Evolutionary conservation across 2,888 invertebrate species (phyloP).

Genomic region (Heliconius cydno): DNA sequence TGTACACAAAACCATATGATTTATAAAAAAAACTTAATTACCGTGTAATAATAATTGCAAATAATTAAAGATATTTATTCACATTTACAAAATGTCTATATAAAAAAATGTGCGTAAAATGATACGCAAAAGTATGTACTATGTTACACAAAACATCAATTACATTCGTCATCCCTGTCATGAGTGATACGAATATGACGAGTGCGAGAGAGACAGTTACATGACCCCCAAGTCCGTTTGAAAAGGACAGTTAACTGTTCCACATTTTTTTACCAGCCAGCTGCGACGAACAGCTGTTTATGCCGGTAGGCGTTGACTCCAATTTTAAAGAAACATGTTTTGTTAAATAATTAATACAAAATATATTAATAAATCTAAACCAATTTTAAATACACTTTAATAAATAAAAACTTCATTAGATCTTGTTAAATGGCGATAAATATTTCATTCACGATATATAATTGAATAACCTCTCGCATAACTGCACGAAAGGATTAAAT

Average conservation of each 20-base stretch:
- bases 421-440: neutral
- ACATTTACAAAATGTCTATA: neutral
- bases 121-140: constrained; percentile 17
- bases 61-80: neutral
- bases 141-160: constrained; percentile 41
- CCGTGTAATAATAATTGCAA: neutral
- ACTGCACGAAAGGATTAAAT: constrained; percentile 2
- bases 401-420: neutral
- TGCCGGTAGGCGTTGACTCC: constrained; percentile 63
- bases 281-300: constrained; percentile 81
- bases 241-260: constrained; percentile 73
- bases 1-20: constrained; percentile 25
- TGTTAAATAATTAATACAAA: constrained; percentile 15
- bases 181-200: constrained; percentile 47
- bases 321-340: constrained; percentile 42
- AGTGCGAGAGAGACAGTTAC: constrained; percentile 65
- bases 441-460: neutral
- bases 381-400: constrained; percentile 1
- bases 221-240: constrained; percentile 60
- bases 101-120: constrained; percentile 2
- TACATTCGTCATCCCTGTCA: constrained; percentile 54
- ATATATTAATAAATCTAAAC: neutral
- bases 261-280: constrained; percentile 79
- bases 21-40: neutral
- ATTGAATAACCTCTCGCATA: constrained; percentile 2